These are phyloP conservation scores for Tethya wilhelma DNA, from an alignment of 37 sponge, comb jelly and placozoan species.

Conservation along the genomic window DNA sequence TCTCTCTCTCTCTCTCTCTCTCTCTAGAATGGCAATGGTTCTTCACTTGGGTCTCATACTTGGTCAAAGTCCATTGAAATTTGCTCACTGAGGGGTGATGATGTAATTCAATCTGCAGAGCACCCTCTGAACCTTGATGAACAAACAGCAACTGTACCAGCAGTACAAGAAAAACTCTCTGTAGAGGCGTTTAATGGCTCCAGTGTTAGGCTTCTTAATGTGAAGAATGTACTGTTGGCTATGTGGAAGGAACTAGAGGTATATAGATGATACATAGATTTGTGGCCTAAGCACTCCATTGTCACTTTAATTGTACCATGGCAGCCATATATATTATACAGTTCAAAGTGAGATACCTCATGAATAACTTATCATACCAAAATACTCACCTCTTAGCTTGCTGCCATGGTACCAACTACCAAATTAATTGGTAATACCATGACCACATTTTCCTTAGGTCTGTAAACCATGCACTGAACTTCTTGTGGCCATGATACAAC, in stretches of 20 bases:
- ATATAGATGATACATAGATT: neutral
- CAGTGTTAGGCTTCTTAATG: neutral
- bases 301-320: too few relatives aligned
- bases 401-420: too few relatives aligned
- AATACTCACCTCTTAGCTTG: too few relatives aligned
- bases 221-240: neutral
- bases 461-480: too few relatives aligned
- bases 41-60: neutral
- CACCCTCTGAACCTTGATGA: neutral
- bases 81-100: neutral
- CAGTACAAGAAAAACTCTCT: slow-evolving; percentile 2
- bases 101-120: neutral
- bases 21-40: neutral
- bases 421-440: too few relatives aligned
- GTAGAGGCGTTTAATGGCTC: neutral
- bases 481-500: too few relatives aligned
- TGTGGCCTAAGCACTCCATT: too few relatives aligned
- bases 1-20: too few relatives aligned
- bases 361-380: too few relatives aligned
- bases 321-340: too few relatives aligned
- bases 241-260: slow-evolving; percentile 11
- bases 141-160: neutral
- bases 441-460: too few relatives aligned
- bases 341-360: too few relatives aligned
- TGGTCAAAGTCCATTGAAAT: slow-evolving; percentile 6